A percentile compares a stretch with the other conserved stretches of the same genome.
These are phyloP conservation scores for Trilocha varians DNA, from an alignment of 2,888 invertebrate genomes.

Conservation along the genomic window DNA sequence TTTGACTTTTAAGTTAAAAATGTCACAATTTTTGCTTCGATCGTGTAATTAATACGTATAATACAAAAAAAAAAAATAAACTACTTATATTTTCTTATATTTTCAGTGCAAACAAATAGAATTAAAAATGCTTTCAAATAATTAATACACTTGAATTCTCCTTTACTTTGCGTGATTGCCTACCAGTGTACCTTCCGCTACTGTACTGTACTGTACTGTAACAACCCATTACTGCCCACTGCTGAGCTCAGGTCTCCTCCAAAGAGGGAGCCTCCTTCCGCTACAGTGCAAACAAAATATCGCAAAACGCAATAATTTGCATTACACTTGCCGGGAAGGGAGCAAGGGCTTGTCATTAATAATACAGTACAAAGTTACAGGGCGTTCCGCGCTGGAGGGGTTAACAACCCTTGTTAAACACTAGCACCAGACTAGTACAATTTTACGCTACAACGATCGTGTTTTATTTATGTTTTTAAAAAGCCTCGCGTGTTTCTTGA, in stretches of 20 bases:
- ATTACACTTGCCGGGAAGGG: constrained; percentile 56
- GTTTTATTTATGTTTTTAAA: constrained; percentile 44
- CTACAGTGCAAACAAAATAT: constrained; percentile 53
- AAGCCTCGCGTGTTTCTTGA: too few relatives aligned
- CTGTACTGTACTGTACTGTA: too few relatives aligned
- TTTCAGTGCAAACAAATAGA: too few relatives aligned
- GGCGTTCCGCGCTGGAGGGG: constrained; percentile 57
- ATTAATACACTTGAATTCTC: constrained; percentile 9
- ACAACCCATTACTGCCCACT: too few relatives aligned
- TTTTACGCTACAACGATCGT: constrained; percentile 47
- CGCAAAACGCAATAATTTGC: constrained; percentile 62
- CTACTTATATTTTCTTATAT: too few relatives aligned
- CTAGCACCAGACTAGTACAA: constrained; percentile 41
- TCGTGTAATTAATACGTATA: too few relatives aligned
- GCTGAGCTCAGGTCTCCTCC: too few relatives aligned
- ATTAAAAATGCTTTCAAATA: too few relatives aligned
- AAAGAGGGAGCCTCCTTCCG: too few relatives aligned
- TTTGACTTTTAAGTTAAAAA: neutral
- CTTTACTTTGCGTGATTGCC: constrained; percentile 24
- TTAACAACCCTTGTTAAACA: constrained; percentile 63
- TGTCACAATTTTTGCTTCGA: neutral
- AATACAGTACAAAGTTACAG: constrained; percentile 63
- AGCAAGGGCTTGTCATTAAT: constrained; percentile 64
- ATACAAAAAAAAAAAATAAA: too few relatives aligned
- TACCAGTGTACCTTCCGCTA: constrained; percentile 33